Conservation (phyloP, 2,797 vertebrate species). For the Enteromius thamalakanensis region DNA sequence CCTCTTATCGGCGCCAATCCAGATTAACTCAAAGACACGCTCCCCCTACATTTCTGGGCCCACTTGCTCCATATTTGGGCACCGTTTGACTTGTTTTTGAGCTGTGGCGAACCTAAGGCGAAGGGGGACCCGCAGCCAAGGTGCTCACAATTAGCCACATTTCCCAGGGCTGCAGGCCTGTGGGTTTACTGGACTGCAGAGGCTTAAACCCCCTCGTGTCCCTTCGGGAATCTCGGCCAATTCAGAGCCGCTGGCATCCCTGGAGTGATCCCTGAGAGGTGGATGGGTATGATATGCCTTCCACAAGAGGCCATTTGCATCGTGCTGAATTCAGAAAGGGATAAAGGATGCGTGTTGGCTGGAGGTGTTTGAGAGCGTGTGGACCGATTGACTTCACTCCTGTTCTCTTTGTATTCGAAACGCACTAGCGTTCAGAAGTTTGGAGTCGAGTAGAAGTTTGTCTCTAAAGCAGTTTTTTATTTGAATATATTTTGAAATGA, state of each 20-base stretch:
- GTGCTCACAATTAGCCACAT: constrained; percentile 77
- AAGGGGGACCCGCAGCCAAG: constrained; percentile 73
- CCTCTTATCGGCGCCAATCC: constrained; percentile 83
- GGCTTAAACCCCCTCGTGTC: constrained; percentile 68
- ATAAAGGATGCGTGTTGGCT: constrained; percentile 75
- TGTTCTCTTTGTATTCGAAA: constrained; percentile 13
- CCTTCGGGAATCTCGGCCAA: constrained; percentile 80
- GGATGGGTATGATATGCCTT: constrained; percentile 80
- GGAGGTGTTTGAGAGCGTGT: constrained; percentile 66
- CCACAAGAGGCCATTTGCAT: constrained; percentile 78
- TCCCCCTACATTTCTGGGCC: constrained; percentile 74
- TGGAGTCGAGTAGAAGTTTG: neutral
- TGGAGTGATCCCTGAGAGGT: constrained; percentile 74
- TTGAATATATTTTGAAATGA: neutral
- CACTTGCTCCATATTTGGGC: constrained; percentile 77
- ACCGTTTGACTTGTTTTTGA: constrained; percentile 68
- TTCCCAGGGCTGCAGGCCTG: constrained; percentile 74
- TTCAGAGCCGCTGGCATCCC: constrained; percentile 75
- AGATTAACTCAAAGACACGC: constrained; percentile 83
- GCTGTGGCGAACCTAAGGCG: constrained; percentile 78
- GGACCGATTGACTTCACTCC: constrained; percentile 51
- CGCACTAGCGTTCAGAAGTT: neutral
- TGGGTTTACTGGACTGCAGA: constrained; percentile 80
- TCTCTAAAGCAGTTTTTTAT: neutral
- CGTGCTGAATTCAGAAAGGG: constrained; percentile 75